Evolutionary conservation across 2,113 vertebrate species (phyloP), one percentile per base, ranked within the genome.

Genomic region (Calypte anna): DNA sequence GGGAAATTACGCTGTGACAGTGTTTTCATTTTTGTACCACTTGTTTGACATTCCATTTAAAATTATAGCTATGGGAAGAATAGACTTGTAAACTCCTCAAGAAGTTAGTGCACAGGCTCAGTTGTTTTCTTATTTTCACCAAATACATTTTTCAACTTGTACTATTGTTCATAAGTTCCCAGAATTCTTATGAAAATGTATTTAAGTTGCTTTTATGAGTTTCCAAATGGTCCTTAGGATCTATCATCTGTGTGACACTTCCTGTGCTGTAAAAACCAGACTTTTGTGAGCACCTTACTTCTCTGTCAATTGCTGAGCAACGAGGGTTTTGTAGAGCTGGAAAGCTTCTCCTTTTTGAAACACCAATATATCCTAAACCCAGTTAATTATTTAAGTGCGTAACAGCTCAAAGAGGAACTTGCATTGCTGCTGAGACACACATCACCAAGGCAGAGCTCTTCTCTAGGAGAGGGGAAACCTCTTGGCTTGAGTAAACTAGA

Each of bases 11-110:
- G 73, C 76, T 84, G 82, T 84, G 82, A 72, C 73, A 40, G 0
- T 94, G 94, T 95, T 96, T 97, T 85, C 43, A 6, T 88, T 95
- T 87, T 91, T 48, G 6, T 68, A 76, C 85, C 64, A 57, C 75
- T 96, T 95, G 82, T 93, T 94, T 95, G 91, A 80, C 72, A 84
- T 95, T 96, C 82, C 73, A 27, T 43, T 82, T 31, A 68, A 66
- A 96, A 83, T 80, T 77, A 63, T 86, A 90, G 78, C 78, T 66
- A 57, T 68, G 79, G 81, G 78, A 88, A 25, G 87, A 72, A 21
- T 4, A 12, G 43, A 12, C 66, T 78, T 57, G 72, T 40, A 43
- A 74, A 22, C 62, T 75, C 18, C 74, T 93, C 0, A 0, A 74
- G 63, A 51, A 83, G 25, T 81, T 66, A 20, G 23, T 43, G 6